phyloP scores from a whole-genome alignment of 2,113 vertebrate species.

The Papio anubis region DNA sequence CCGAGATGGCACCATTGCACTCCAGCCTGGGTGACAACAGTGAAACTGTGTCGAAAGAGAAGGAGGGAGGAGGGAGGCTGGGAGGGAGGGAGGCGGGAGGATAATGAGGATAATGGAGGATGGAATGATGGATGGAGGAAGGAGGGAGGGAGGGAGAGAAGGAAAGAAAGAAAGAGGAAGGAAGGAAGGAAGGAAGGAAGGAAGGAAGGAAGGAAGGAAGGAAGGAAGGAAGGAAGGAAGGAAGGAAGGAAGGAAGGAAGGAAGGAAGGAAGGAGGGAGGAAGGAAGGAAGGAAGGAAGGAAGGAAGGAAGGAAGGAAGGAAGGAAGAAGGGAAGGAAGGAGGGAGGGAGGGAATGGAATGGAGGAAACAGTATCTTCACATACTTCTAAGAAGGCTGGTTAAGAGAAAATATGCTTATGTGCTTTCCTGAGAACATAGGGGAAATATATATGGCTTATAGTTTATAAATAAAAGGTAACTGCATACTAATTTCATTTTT shows the following conservation, averaged over 20 bases:
- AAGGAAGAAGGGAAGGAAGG: no score
- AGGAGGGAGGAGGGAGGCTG: rapidly evolving
- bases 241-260: rapidly evolving
- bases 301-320: rapidly evolving
- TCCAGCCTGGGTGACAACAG: no score
- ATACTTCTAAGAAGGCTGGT: neutral
- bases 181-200: rapidly evolving
- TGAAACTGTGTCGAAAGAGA: no score
- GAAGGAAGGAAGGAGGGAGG: rapidly evolving
- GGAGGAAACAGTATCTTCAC: neutral
- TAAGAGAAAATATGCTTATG: neutral
- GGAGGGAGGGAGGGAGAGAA: no score
- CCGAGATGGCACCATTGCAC: no score
- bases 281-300: no score
- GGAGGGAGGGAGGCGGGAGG: rapidly evolving
- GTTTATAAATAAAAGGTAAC: neutral
- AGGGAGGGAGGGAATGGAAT: rapidly evolving
- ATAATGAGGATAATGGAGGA: no score
- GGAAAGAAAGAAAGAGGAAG: no score
- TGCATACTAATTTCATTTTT: neutral
- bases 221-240: rapidly evolving
- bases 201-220: rapidly evolving
- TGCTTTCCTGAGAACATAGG: neutral
- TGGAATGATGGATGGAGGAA: no score
- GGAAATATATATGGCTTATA: neutral